Evolutionary conservation across 2,113 vertebrate genomes (phyloP).

Genomic region (Larimichthys polyactis): DNA sequence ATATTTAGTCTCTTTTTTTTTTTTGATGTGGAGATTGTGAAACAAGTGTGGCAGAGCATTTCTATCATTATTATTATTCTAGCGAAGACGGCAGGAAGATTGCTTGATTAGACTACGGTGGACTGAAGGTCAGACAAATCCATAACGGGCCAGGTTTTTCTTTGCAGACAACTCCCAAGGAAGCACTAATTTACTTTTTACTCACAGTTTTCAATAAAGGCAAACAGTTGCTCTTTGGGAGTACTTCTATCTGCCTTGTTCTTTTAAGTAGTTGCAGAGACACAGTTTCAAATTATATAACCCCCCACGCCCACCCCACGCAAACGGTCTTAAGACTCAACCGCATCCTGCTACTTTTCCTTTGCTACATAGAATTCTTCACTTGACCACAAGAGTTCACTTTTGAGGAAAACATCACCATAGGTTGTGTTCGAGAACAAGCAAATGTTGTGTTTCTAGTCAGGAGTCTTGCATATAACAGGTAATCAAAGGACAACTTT

Average conservation of each 20-base stretch:
- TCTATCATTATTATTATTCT: conserved; percentile 58
- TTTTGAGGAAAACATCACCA: not conserved
- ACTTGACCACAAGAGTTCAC: not conserved
- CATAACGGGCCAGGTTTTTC: conserved; percentile 49
- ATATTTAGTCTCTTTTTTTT: conserved; percentile 66
- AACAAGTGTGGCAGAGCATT: conserved; percentile 32
- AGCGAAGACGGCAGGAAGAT: conserved; percentile 44
- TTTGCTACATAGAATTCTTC: not conserved
- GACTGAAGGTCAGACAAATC: conserved; percentile 70
- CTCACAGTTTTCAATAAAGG: conserved; percentile 35
- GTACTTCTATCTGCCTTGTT: not conserved
- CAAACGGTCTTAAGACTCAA: not conserved
- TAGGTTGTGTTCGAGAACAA: no score
- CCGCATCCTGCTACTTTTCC: not conserved
- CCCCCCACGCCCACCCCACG: not conserved
- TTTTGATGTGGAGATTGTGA: not conserved
- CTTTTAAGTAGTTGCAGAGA: not conserved
- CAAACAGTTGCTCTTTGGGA: not conserved
- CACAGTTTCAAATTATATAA: not conserved
- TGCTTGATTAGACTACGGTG: conserved; percentile 60
- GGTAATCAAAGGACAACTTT: not conserved
- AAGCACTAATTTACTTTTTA: conserved; percentile 52
- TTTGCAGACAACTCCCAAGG: conserved; percentile 48
- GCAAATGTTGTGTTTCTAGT: no score
- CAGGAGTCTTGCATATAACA: not conserved